Conservation (phyloP, 2,113 vertebrate species). For the Salvelinus sp. region DNA sequence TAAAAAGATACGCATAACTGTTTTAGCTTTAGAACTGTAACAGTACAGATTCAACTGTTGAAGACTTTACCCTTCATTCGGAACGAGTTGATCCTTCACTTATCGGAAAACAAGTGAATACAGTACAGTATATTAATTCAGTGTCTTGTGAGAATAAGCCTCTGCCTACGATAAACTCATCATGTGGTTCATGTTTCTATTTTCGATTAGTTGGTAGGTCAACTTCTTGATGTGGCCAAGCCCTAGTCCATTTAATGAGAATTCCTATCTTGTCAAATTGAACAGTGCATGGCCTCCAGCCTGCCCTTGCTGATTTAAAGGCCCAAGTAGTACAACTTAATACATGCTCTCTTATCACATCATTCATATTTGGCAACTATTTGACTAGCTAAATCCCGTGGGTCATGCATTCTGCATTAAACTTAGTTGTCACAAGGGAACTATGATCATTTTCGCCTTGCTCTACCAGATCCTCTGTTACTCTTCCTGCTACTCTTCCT, state of each 20-base stretch:
- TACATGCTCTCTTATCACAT: slow-evolving; percentile 35
- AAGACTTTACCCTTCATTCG: not conserved
- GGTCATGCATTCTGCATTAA: slow-evolving; percentile 21
- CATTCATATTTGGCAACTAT: slow-evolving; percentile 34
- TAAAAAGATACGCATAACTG: no score
- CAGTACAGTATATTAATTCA: slow-evolving; percentile 14
- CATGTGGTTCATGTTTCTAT: slow-evolving; percentile 23
- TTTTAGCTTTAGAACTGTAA: no score
- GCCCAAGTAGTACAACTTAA: slow-evolving; percentile 41
- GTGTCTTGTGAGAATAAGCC: slow-evolving; percentile 12
- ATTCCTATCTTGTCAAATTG: slow-evolving; percentile 35
- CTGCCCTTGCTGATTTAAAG: slow-evolving; percentile 20
- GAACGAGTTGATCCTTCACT: not conserved
- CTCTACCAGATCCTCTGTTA: slow-evolving; percentile 11
- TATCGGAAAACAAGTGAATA: slow-evolving; percentile 6
- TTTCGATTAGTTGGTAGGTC: slow-evolving; percentile 43
- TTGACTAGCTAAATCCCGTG: slow-evolving; percentile 28
- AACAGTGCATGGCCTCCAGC: slow-evolving; percentile 17
- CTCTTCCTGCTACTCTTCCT: not conserved
- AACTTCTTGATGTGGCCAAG: slow-evolving; percentile 29
- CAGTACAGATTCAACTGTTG: not conserved
- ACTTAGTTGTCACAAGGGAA: slow-evolving; percentile 24
- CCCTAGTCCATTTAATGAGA: slow-evolving; percentile 44
- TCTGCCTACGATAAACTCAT: slow-evolving; percentile 25
- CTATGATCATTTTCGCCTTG: slow-evolving; percentile 16